These are phyloP conservation scores for Sardina pilchardus DNA, from an alignment of 2,113 vertebrate species.

Conservation along the genomic window DNA sequence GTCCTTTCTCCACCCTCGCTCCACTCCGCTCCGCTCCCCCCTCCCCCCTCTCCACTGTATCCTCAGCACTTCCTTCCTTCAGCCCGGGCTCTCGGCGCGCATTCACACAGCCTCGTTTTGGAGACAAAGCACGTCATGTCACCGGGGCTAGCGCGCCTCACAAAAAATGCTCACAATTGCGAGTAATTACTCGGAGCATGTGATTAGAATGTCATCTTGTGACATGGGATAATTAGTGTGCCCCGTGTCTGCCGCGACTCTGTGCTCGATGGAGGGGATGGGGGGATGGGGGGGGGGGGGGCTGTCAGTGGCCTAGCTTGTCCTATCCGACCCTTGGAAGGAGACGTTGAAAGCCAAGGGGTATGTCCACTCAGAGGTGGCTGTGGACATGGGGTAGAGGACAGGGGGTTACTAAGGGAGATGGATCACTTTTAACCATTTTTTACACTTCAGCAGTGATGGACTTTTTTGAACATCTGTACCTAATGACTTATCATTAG, in stretches of 20 bases:
- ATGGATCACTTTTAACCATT: slow-evolving; percentile 57
- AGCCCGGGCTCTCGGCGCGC: slow-evolving; percentile 46
- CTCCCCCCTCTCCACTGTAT: slow-evolving; percentile 17
- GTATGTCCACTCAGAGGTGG: slow-evolving; percentile 14
- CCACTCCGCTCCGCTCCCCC: slow-evolving; percentile 25
- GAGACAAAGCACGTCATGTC: slow-evolving; percentile 57
- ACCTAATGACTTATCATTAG: not conserved
- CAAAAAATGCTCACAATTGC: slow-evolving; percentile 62
- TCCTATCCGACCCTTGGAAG: slow-evolving; percentile 29
- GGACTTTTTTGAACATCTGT: not conserved
- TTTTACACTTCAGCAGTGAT: slow-evolving; percentile 60
- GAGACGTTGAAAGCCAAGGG: slow-evolving; percentile 54
- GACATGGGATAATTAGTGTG: slow-evolving; percentile 74
- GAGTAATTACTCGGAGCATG: slow-evolving; percentile 73
- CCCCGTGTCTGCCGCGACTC: slow-evolving; percentile 58
- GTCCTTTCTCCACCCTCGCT: not conserved
- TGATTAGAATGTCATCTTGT: slow-evolving; percentile 75
- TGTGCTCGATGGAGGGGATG: slow-evolving; percentile 48
- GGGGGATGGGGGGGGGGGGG: not conserved
- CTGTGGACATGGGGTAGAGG: slow-evolving; percentile 15
- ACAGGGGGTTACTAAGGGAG: slow-evolving; percentile 14
- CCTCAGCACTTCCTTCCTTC: slow-evolving; percentile 24
- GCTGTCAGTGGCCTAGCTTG: not conserved
- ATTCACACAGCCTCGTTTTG: slow-evolving; percentile 61
- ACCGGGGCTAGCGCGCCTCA: slow-evolving; percentile 50